Percentiles rank a stretch among this genome's conserved stretches.
Evolutionary conservation across 2,888 invertebrate species (phyloP).

Genomic region (Venustoraphidia nigricollis): DNA sequence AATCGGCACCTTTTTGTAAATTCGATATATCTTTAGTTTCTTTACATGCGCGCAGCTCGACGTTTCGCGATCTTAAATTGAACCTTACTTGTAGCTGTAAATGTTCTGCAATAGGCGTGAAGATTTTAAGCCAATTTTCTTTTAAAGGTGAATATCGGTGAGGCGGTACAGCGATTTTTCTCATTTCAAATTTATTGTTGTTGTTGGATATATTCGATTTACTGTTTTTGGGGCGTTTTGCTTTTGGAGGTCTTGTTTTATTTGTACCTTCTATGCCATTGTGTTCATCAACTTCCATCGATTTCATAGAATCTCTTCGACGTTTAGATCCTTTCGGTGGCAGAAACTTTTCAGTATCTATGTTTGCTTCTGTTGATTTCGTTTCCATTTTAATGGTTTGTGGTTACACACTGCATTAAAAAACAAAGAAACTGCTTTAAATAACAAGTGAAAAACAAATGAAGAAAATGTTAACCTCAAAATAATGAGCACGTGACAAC

Average conservation of each 20-base stretch:
- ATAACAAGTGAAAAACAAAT: no score
- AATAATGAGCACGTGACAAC: no score
- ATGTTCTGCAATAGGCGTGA: slow-evolving; percentile 91
- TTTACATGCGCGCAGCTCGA: slow-evolving; percentile 59
- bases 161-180: slow-evolving; percentile 78
- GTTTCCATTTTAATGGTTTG: no score
- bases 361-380: no score
- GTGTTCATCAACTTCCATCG: slow-evolving; percentile 52
- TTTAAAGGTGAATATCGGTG: slow-evolving; percentile 90
- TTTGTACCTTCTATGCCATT: slow-evolving; percentile 43
- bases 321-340: slow-evolving; percentile 23
- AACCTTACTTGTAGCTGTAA: slow-evolving; percentile 86
- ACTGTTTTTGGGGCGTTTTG: slow-evolving; percentile 22
- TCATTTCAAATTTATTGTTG: slow-evolving; percentile 38
- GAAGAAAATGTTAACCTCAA: no score
- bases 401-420: no score
- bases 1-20: slow-evolving; percentile 95
- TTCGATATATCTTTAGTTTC: slow-evolving; percentile 76
- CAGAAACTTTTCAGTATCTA: no score
- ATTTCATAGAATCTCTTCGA: slow-evolving; percentile 31
- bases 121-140: slow-evolving; percentile 94
- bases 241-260: slow-evolving; percentile 27
- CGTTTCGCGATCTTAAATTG: slow-evolving; percentile 79
- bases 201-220: slow-evolving; percentile 8
- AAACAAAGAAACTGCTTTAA: no score